A percentile compares a stretch with the other conserved stretches of the same genome.
These are phyloP conservation scores for Eclectus roratus DNA, from an alignment of 2,113 vertebrate species.

Conservation along the genomic window DNA sequence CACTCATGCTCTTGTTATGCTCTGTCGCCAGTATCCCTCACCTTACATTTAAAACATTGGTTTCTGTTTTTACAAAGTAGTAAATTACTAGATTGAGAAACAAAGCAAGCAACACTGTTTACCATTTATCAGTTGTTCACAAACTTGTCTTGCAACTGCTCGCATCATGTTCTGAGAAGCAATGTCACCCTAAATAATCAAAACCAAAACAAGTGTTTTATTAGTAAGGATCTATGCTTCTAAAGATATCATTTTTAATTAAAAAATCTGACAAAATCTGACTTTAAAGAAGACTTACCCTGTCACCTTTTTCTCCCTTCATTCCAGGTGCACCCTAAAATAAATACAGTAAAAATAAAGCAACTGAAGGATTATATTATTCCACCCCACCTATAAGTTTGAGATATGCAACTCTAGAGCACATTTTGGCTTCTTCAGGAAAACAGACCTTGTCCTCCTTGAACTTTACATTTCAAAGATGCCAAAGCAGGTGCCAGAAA, in stretches of 20 bases:
- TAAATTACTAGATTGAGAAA: background rate
- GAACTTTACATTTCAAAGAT: background rate
- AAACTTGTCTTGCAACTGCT: slow-evolving; percentile 95
- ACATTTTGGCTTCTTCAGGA: background rate
- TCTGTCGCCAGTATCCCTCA: background rate
- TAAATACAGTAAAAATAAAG: slow-evolving; percentile 38
- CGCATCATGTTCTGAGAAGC: slow-evolving; percentile 98
- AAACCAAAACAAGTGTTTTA: slow-evolving; percentile 28
- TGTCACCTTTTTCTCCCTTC: slow-evolving; percentile 95
- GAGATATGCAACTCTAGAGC: background rate
- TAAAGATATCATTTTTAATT: background rate
- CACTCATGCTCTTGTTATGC: background rate
- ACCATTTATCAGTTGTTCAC: slow-evolving; percentile 93
- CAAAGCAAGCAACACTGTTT: slow-evolving; percentile 31
- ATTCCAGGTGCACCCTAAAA: slow-evolving; percentile 83
- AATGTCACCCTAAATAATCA: slow-evolving; percentile 87
- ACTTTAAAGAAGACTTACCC: slow-evolving; percentile 82
- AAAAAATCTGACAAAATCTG: background rate
- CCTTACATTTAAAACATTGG: background rate
- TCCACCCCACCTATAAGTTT: background rate
- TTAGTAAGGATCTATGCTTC: slow-evolving; percentile 32
- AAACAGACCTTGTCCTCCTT: background rate
- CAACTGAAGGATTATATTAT: background rate
- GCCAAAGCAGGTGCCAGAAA: background rate
- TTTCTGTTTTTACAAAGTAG: background rate